Base-by-base conservation (phyloP, 2,888 invertebrate species). In the Andrena camellia region DNA sequence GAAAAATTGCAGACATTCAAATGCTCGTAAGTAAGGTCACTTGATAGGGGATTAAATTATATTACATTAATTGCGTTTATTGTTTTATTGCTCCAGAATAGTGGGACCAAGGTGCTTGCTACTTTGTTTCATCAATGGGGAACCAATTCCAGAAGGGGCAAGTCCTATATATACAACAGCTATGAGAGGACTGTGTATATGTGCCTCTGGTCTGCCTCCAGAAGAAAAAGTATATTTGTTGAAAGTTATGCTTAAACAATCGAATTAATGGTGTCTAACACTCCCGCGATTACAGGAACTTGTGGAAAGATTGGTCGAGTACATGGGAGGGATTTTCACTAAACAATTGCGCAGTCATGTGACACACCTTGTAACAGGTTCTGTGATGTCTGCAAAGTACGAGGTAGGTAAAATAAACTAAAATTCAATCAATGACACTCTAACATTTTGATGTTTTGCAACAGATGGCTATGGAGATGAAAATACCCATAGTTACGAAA, bases 71-170 rank as follows among this genome's bases (percentile, higher is more conserved):
- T 20, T 66, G 2, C 20, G 35, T 31, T 35, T 29, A 33, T 54
- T 67, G 8, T 29, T 76, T 52, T 35, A 67, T 50, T 69, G 90
- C 89, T 95, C 93, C 93, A 98, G 98, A 92, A 95, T 98, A 85
- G 95, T 98, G 78, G 98, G 98, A 0, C 98, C 98, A 0, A 95
- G 96, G 72, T 98, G 98, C 91, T 93, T 99, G 20, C 95, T 97
- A 68, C 95, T 96, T 62, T 98, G 98, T 90, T 94, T 98, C 60
- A 95, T 95, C 35, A 96, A 96, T 90, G 96, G 96, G 17, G 95
- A 96, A 89, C 95, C 97, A 0, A 96, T 98, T 87, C 98, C 98
- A 0, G 95, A 96, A 73, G 96, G 96, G 5, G 95, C 95, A 0
- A 96, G 96, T 90, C 98, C 98, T 0, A 96, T 98, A 1, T 98